Evolutionary conservation across 2,113 vertebrate genomes (phyloP).

Genomic region (Lepus timidus): DNA sequence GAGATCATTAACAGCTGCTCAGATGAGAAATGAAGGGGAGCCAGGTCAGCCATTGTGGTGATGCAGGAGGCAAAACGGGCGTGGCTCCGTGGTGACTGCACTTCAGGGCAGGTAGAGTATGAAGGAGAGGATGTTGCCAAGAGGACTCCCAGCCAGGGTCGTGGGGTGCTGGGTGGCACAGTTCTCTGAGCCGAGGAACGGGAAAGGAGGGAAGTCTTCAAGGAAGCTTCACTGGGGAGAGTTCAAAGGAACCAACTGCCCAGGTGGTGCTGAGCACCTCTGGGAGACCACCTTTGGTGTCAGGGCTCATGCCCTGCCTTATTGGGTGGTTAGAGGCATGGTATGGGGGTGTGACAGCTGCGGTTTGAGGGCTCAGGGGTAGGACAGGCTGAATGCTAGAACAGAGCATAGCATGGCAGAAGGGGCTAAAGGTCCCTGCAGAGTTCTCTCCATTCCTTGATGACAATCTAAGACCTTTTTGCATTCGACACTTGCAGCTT

Average conservation of each 20-base stretch:
- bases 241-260: neutral
- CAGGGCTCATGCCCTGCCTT: neutral
- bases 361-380: neutral
- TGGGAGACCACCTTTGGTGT: neutral
- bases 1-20: neutral
- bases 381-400: too few relatives aligned
- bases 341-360: neutral
- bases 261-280: neutral
- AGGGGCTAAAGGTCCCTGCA: neutral
- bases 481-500: slow-evolving; percentile 25
- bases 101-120: neutral
- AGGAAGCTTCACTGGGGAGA: neutral
- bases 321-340: neutral
- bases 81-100: neutral
- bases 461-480: neutral
- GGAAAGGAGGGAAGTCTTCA: neutral
- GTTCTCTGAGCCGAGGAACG: neutral
- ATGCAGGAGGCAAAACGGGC: neutral
- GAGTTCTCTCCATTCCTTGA: neutral
- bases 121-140: neutral
- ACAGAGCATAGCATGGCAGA: neutral
- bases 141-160: neutral
- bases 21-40: neutral
- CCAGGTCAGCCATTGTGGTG: too few relatives aligned
- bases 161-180: neutral